Evolutionary conservation across 2,888 invertebrate species (phyloP), one percentile per base, ranked within the genome.

Genomic region (Drosophila mimica): DNA sequence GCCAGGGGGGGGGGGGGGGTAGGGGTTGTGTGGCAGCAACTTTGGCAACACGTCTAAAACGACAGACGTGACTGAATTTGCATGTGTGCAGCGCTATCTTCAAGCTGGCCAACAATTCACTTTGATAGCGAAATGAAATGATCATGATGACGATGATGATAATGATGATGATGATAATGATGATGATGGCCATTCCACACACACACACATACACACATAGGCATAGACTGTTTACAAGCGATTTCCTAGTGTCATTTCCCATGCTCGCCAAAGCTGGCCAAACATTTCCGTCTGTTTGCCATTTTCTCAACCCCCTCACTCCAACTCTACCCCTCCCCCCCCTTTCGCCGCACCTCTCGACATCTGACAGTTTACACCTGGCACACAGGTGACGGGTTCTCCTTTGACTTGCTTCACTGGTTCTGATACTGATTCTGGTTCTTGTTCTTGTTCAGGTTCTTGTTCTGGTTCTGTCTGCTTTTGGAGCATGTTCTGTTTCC

Each of bases 311-410:
- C 60, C 7, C 15, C 20, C 34, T 20, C 4, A 11, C 5, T 2
- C 17, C 15, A 9, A 9, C 17, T 15, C 13, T 7, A 54, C 4
- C 13, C 48, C 7, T 11, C 30, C 9, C 11, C 13, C 2, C 46
- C 33, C 36, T 15, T 11, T 38, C 33, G 28, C 3, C 28, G 3
- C 11, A 13, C 74, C 43, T n/a, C 65, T 56, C 36, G 28, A 56
- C 54, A 68, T 54, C 85, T 87, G 89, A 85, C 89, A 91, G 91
- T 82, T 91, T 91, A 92, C 91, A 91, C 91, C 91, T 91, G 91
- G 90, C 82, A 46, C 46, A 81, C 81, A 88, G 88, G 88, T 78
- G 82, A 83, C 78, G 72, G 46, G 46, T 46, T 46, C 46, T 46
- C 46, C 74, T 74, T 72, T 76, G 88, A 90, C 89, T 87, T 89